These are phyloP conservation scores for Drosophila tsacasi DNA, from an alignment of 1,140 invertebrate species.

Conservation along the genomic window DNA sequence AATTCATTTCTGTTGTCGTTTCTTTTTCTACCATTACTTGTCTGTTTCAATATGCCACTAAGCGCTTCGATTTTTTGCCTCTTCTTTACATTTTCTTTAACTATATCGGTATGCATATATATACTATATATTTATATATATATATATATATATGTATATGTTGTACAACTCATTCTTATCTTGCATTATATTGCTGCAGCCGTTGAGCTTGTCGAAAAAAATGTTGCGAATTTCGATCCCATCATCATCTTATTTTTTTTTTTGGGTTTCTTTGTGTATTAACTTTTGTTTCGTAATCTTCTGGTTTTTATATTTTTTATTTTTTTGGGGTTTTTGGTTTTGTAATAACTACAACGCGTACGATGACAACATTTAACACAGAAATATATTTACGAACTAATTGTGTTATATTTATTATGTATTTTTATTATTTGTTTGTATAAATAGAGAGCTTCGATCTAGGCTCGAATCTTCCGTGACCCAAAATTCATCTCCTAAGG, in stretches of 20 bases:
- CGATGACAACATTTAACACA: conserved; percentile 85
- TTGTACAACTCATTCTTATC: conserved; percentile 66
- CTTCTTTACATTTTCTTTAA: conserved; percentile 73
- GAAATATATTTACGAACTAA: conserved; percentile 83
- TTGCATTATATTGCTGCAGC: conserved; percentile 38
- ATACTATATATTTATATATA: conserved; percentile 34
- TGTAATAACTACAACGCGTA: conserved; percentile 84
- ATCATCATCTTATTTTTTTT: neutral
- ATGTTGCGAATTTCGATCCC: conserved; percentile 23
- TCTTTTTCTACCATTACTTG: conserved; percentile 27
- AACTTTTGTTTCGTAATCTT: conserved; percentile 3
- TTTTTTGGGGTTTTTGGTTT: conserved; percentile 22
- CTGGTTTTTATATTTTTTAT: neutral
- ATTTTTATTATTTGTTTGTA: conserved; percentile 46
- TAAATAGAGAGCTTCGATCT: conserved; percentile 37
- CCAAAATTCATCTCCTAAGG: conserved; percentile 15
- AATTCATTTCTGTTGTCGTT: conserved; percentile 29
- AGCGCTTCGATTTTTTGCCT: conserved; percentile 45
- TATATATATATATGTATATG: conserved; percentile 40
- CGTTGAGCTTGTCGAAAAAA: conserved; percentile 40
- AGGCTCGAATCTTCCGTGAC: conserved; percentile 24
- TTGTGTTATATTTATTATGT: conserved; percentile 50
- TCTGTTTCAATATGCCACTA: conserved; percentile 45
- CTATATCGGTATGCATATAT: conserved; percentile 49
- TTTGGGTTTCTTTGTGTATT: conserved; percentile 16